Conservation (phyloP, 1,140 invertebrate species). For the Nephotettix cincticeps region DNA sequence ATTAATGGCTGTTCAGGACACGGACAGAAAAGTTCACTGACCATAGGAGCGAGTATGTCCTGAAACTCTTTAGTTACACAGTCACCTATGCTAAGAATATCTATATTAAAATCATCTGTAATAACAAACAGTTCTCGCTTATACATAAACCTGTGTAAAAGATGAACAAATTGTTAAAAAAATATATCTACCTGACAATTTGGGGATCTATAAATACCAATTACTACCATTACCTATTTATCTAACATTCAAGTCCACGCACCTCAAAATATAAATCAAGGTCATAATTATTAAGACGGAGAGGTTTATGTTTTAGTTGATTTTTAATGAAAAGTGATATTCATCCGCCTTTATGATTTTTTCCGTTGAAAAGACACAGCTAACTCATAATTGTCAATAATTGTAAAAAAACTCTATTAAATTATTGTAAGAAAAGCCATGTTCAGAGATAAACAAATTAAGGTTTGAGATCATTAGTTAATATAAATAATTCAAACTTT, state of each 20-base stretch:
- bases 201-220: not conserved
- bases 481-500: not conserved
- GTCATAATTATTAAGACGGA: not conserved
- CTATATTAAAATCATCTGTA: not conserved
- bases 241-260: not conserved
- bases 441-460: not conserved
- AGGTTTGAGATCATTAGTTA: not conserved
- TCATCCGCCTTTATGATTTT: not conserved
- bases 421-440: not conserved
- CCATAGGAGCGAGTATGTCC: not conserved
- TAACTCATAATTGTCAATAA: not conserved
- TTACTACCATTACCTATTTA: not conserved
- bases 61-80: not conserved
- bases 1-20: not conserved
- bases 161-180: not conserved
- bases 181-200: not conserved
- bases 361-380: not conserved
- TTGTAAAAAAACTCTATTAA: not conserved
- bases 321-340: not conserved
- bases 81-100: not conserved
- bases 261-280: not conserved
- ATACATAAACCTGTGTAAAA: not conserved
- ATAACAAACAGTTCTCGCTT: not conserved
- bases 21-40: not conserved
- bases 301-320: not conserved